These are phyloP conservation scores for Diceros bicornis DNA, from an alignment of 2,797 vertebrate genomes.

Conservation along the genomic window DNA sequence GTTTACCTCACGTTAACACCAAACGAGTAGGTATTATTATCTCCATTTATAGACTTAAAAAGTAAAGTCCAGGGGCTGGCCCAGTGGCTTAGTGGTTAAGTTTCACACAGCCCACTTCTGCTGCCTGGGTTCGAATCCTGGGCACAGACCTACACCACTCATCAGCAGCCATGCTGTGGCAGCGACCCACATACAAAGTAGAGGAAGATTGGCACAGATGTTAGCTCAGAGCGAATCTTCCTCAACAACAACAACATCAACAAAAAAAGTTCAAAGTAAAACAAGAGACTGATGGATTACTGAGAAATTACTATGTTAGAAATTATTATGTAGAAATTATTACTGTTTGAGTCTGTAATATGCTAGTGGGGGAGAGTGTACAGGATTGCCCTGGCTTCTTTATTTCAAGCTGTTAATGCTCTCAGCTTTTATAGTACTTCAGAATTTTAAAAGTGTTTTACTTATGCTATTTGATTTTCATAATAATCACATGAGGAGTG, in stretches of 20 bases:
- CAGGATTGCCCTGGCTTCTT: neutral
- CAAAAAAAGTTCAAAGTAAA: neutral
- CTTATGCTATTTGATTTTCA: neutral
- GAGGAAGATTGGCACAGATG: too few relatives aligned
- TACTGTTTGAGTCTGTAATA: neutral
- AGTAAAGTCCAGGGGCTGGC: neutral
- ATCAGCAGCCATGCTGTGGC: too few relatives aligned
- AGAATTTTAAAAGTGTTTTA: neutral
- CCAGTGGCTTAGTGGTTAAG: too few relatives aligned
- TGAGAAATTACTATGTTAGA: neutral
- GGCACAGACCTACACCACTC: too few relatives aligned
- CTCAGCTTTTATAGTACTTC: neutral
- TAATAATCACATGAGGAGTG: neutral
- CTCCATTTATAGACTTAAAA: neutral
- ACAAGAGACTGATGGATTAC: neutral
- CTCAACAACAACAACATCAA: too few relatives aligned
- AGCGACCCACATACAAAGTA: too few relatives aligned
- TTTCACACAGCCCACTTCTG: too few relatives aligned
- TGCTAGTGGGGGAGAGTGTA: neutral
- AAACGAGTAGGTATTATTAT: neutral
- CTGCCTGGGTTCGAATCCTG: too few relatives aligned
- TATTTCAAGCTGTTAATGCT: neutral
- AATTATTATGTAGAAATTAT: neutral
- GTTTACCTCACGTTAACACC: neutral
- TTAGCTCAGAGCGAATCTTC: too few relatives aligned